Evolutionary conservation across 2,888 invertebrate species (phyloP).

Genomic region (Leptinotarsa peninsularis): DNA sequence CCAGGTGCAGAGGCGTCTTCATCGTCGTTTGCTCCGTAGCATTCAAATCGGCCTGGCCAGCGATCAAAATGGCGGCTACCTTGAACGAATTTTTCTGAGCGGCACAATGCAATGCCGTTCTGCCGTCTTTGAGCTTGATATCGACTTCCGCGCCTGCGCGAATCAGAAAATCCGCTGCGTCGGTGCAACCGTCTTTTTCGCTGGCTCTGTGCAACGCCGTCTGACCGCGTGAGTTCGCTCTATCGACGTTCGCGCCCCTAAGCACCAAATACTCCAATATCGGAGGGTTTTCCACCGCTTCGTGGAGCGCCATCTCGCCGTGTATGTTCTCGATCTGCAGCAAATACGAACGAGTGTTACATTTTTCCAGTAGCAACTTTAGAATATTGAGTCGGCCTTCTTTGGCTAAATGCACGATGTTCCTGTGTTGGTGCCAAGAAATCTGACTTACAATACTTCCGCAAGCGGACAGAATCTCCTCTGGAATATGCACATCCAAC

Average conservation of each 20-base stretch:
- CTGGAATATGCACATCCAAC: background rate
- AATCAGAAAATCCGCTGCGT: background rate
- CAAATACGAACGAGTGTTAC: background rate
- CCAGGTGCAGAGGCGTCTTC: background rate
- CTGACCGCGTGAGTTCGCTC: background rate
- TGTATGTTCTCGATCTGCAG: conserved; percentile 23
- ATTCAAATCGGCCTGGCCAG: background rate
- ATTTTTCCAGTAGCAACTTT: conserved; percentile 22
- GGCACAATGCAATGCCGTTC: conserved; percentile 16
- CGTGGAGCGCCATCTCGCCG: background rate
- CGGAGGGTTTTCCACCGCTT: background rate
- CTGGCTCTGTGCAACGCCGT: background rate
- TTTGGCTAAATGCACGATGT: conserved; percentile 16
- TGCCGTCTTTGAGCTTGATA: background rate
- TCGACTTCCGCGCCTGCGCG: background rate
- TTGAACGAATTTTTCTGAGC: conserved; percentile 13
- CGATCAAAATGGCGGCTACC: conserved; percentile 8
- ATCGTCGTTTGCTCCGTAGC: background rate
- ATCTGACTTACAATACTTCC: background rate
- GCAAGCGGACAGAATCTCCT: background rate
- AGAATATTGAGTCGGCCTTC: conserved; percentile 27
- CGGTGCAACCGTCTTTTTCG: background rate
- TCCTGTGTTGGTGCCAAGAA: conserved; percentile 9
- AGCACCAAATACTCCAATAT: background rate
- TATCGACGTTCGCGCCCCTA: conserved; percentile 7